Conservation (phyloP, 1,140 invertebrate genomes). For the Carcinoscorpius rotundicauda region DNA sequence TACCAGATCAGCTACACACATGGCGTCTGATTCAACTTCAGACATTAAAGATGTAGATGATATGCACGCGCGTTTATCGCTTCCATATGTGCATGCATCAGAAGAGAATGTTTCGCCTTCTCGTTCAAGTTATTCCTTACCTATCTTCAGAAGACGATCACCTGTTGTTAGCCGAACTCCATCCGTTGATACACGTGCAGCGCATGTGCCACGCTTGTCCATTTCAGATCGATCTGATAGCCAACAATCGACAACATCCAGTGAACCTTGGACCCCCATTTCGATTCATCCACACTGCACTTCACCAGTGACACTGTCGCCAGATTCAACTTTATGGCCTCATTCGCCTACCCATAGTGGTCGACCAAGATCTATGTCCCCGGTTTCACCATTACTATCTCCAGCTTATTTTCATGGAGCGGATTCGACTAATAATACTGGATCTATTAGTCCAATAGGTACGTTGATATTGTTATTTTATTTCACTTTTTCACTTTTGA, state of each 20-base stretch:
- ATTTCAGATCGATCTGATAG: slow-evolving; percentile 13
- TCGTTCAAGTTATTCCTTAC: slow-evolving; percentile 16
- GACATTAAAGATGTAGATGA: slow-evolving; percentile 11
- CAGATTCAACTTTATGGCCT: slow-evolving; percentile 12
- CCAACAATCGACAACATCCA: slow-evolving; percentile 5
- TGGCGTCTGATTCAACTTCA: background rate
- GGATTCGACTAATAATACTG: slow-evolving; percentile 10
- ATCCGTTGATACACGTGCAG: slow-evolving; percentile 19
- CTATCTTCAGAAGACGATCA: slow-evolving; percentile 14
- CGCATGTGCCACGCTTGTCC: slow-evolving; percentile 14
- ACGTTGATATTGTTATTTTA: background rate
- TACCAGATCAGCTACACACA: background rate
- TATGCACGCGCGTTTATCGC: slow-evolving; percentile 13
- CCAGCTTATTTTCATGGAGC: slow-evolving; percentile 14
- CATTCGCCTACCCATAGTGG: slow-evolving; percentile 7
- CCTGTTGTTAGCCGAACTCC: slow-evolving; percentile 15
- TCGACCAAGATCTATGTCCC: slow-evolving; percentile 16
- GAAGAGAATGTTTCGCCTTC: slow-evolving; percentile 14
- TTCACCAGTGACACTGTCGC: slow-evolving; percentile 12
- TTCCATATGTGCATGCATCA: slow-evolving; percentile 16
- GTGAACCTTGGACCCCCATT: background rate
- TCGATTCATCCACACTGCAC: slow-evolving; percentile 11
- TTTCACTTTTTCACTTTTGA: no score
- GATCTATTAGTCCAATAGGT: slow-evolving; percentile 17
- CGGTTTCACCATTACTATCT: slow-evolving; percentile 7